Percentiles rank a stretch among this genome's conserved stretches.
These are phyloP conservation scores for Anthoscopus minutus DNA, from an alignment of 2,113 vertebrate genomes.

Conservation along the genomic window DNA sequence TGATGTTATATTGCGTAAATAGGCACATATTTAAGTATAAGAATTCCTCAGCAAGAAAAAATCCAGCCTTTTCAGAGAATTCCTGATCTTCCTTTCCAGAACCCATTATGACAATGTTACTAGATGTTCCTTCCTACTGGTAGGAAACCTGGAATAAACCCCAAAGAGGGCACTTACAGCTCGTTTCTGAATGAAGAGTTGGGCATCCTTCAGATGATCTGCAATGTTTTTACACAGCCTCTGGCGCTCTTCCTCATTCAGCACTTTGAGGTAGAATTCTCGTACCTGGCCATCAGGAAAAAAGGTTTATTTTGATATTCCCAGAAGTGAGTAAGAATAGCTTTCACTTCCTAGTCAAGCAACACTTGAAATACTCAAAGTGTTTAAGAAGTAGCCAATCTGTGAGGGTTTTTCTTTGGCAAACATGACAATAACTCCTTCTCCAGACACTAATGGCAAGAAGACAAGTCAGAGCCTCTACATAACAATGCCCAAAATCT, in stretches of 20 bases:
- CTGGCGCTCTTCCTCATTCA: slow-evolving; percentile 81
- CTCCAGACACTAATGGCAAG: background rate
- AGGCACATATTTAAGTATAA: background rate
- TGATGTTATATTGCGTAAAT: background rate
- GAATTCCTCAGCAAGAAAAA: background rate
- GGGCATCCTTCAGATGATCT: slow-evolving; percentile 78
- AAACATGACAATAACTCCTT: background rate
- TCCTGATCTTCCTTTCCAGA: background rate
- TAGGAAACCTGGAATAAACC: background rate
- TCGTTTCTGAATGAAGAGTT: slow-evolving; percentile 91
- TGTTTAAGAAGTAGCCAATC: background rate
- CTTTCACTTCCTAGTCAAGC: background rate
- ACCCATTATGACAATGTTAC: background rate
- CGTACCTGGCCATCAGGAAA: slow-evolving; percentile 71
- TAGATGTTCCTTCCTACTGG: no score
- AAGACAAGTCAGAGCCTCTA: background rate
- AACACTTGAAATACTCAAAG: background rate
- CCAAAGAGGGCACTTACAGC: slow-evolving; percentile 70
- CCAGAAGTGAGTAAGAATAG: background rate
- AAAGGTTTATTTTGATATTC: background rate
- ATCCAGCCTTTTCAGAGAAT: background rate
- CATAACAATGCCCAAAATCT: rapidly evolving
- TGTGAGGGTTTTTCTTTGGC: background rate
- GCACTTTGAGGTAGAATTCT: slow-evolving; percentile 80
- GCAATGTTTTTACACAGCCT: slow-evolving; percentile 90